Conservation (phyloP, 2,113 vertebrate species). For the Prunella himalayana region DNA sequence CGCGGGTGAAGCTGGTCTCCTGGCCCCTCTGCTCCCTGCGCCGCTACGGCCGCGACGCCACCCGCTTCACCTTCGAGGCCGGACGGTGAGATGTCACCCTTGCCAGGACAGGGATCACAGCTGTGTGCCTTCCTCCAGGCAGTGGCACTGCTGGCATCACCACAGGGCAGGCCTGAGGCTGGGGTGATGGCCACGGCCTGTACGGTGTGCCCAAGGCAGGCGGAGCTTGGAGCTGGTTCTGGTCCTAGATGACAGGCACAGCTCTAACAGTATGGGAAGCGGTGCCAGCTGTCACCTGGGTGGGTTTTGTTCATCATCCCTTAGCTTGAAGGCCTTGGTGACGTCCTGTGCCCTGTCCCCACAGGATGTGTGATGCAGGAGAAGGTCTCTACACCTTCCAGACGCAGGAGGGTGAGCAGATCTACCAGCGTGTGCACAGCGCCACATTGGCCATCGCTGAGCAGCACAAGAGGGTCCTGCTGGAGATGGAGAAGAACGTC, state of each 20-base stretch:
- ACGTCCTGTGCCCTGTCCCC: neutral
- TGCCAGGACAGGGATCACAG: accelerated
- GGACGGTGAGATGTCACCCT: conserved; percentile 78
- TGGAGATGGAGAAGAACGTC: conserved; percentile 94
- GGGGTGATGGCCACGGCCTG: neutral
- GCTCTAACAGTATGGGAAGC: neutral
- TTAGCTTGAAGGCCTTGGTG: neutral
- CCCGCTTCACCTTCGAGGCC: conserved; percentile 93
- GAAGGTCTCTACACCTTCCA: conserved; percentile 98
- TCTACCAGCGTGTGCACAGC: conserved; percentile 94
- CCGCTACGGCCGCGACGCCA: conserved; percentile 89
- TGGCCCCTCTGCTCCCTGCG: conserved; percentile 94
- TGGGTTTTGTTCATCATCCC: neutral
- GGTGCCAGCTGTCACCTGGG: neutral
- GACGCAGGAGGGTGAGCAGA: conserved; percentile 93
- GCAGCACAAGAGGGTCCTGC: conserved; percentile 90
- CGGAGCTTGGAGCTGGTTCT: neutral
- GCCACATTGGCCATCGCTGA: conserved; percentile 91
- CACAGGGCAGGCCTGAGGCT: neutral
- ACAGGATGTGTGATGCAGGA: conserved; percentile 91
- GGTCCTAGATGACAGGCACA: neutral
- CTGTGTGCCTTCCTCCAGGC: neutral
- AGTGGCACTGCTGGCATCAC: neutral
- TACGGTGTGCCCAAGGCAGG: accelerated
- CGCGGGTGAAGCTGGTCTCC: conserved; percentile 88